Evolutionary conservation across 2,888 invertebrate genomes (phyloP), one percentile per base, ranked within the genome.

Genomic region (Orthosia gothica): DNA sequence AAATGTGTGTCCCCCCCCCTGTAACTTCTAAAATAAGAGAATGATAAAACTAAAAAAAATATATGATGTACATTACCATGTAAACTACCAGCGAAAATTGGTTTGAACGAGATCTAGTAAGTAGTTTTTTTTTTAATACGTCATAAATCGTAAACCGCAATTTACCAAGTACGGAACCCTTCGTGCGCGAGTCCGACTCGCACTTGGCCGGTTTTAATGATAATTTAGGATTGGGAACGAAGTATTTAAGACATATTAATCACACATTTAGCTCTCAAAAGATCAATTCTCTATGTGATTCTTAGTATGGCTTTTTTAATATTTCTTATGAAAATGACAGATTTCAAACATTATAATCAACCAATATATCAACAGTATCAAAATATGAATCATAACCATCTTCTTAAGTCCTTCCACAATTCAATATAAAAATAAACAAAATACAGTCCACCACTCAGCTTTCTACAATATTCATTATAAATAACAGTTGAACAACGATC

Each of bases 381-480:
- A 2, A 52, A 20, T 20, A n/a, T n/a, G n/a, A n/a, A 52, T n/a
- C 3, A 52, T 52, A 59, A 20, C 45, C 20, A 45, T 45, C n/a
- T 16, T n/a, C 26, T 26, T 20, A 20, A 20, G 40, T 26, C 16
- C 20, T 26, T 72, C 15, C 13, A 11, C 11, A 32, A 73, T 2
- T 57, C 47, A 55, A 61, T 52, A 62, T 40, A 49, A 65, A 69
- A 57, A 54, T 45, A 70, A 82, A 70, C 20, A 45, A 65, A 52
- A 23, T 49, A 70, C 32, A 67, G 52, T 62, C 47, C 49, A 67
- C 66, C 74, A 79, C 64, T 81, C 59, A 63, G 66, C 68, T 83
- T 86, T 87, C 86, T 83, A 83, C 78, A 82, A 91, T 91, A 94
- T 93, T 93, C 92, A 93, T 93, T 90, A 92, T 90, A 91, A 91